Base-by-base conservation (phyloP, 2,113 vertebrate genomes). In the Xenopus laevis region DNA sequence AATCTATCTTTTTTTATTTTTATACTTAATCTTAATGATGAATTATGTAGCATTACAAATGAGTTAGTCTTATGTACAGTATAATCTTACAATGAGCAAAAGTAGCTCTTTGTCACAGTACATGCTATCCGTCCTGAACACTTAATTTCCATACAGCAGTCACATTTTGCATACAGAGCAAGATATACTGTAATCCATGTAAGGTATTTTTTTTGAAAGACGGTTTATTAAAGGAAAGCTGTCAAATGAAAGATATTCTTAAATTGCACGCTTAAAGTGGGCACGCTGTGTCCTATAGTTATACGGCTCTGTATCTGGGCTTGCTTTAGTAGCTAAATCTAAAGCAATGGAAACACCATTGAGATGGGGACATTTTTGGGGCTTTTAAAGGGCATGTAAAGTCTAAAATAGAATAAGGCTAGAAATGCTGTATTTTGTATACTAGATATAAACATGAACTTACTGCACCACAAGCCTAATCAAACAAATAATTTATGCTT, bases 111-210 rank as follows among this genome's bases (percentile, higher is more conserved):
- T 92, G 89, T 91, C 88, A n/a, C 53, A 50, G 53, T 55, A 84
- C 82, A 83, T 87, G 87, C 91, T 93, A 93, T 94, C 91, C 92
- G 91, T 88, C 92, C 90, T 87, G 84, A 87, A 89, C 91, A 92
- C 82, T 91, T 91, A 90, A 91, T 96, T 95, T 96, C 90, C 92
- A 93, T 94, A 93, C 89, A 84, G 85, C 91, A 91, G 87, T 87
- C 91, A 88, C 87, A 92, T 95, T 95, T 90, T 93, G 94, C 94
- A 94, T 92, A 92, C 92, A 92, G 93, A 95, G 93, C 94, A 96
- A 95, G 15, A 97, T 97, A 94, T 90, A 79, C 83, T 87, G 92
- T 97, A 95, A 95, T 95, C 95, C 92, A 87, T 94, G 92, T 93
- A 93, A 92, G 90, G 90, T 94, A 94, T 96, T 95, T 50, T 92